A percentile compares a stretch with the other conserved stretches of the same genome.
Conservation (phyloP, 2,888 invertebrate species). For the Melieria picta region DNA sequence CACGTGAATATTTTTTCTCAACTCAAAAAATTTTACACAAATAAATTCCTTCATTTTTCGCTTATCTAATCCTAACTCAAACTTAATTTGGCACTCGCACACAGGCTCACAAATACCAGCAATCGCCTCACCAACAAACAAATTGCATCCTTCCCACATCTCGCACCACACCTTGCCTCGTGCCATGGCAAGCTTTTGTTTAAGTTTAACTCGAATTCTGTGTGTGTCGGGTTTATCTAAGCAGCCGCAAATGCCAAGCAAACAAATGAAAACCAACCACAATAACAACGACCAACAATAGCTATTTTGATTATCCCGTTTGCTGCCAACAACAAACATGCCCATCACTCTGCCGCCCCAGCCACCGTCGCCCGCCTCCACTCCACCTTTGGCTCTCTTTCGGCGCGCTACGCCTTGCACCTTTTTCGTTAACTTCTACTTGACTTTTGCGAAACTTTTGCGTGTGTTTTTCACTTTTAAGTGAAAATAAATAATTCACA, state of each 20-base stretch:
- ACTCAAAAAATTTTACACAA: too few relatives aligned
- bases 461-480: constrained; percentile 36
- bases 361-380: neutral
- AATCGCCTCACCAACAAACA: too few relatives aligned
- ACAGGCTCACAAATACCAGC: too few relatives aligned
- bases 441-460: constrained; percentile 26
- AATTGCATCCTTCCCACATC: too few relatives aligned
- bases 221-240: constrained; percentile 8
- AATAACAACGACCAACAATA: constrained; percentile 25
- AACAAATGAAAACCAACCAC: constrained; percentile 1
- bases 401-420: neutral
- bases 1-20: too few relatives aligned
- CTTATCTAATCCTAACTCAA: too few relatives aligned
- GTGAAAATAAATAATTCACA: constrained; percentile 64
- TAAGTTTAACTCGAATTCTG: too few relatives aligned
- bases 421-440: neutral
- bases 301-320: constrained; percentile 40
- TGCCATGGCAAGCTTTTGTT: too few relatives aligned
- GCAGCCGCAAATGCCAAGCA: constrained; percentile 17
- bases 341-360: constrained; percentile 32
- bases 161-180: too few relatives aligned
- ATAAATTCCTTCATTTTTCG: too few relatives aligned
- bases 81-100: too few relatives aligned
- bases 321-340: constrained; percentile 34
- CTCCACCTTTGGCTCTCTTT: neutral